Evolutionary conservation across 2,113 vertebrate genomes (phyloP).

Genomic region (Loxodonta africana): DNA sequence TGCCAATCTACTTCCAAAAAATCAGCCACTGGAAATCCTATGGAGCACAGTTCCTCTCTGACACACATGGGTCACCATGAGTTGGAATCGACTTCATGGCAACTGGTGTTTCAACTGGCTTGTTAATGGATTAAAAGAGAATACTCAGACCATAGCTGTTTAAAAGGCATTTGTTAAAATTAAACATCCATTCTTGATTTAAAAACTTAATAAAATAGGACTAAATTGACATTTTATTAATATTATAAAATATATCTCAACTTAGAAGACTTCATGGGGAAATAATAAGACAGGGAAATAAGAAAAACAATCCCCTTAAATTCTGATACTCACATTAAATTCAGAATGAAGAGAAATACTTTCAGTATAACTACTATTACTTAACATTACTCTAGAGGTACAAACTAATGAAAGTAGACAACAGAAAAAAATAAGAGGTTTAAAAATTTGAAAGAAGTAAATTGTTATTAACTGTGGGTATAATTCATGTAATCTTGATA

Average conservation of each 20-base stretch:
- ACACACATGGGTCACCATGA: not conserved
- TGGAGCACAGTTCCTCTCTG: not conserved
- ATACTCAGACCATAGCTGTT: not conserved
- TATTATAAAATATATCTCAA: not conserved
- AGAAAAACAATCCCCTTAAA: not conserved
- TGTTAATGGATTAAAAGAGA: not conserved
- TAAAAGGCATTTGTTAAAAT: not conserved
- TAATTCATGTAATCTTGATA: not conserved
- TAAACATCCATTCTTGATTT: not conserved
- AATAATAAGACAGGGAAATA: slow-evolving; percentile 12
- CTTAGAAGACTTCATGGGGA: not conserved
- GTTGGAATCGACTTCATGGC: not conserved
- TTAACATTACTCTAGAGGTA: not conserved
- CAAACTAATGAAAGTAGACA: not conserved
- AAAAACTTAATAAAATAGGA: not conserved
- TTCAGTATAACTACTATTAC: not conserved
- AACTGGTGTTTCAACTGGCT: not conserved
- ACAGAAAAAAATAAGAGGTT: not conserved
- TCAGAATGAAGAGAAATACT: not conserved
- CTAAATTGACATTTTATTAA: not conserved
- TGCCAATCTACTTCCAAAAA: not conserved
- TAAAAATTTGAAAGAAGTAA: slow-evolving; percentile 47
- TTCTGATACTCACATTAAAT: not conserved
- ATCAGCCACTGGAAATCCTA: not conserved
- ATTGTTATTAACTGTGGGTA: not conserved